Conservation (phyloP, 2,888 invertebrate species). For the Cenopis cana region DNA sequence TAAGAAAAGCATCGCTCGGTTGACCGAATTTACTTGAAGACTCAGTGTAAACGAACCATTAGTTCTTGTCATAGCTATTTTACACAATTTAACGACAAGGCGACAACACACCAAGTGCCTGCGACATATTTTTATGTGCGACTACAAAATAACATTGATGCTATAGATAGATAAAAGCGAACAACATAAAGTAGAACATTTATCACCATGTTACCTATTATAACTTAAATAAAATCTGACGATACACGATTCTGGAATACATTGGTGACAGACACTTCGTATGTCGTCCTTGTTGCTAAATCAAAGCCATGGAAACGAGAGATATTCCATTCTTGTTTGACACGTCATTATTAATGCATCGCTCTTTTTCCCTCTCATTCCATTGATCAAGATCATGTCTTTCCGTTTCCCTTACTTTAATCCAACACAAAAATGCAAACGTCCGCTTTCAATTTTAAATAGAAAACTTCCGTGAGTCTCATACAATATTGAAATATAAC, state of each 20-base stretch:
- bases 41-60: neutral
- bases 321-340: neutral
- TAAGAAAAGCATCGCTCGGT: neutral
- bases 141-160: constrained; percentile 16
- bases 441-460: neutral
- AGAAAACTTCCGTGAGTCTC: too few species aligned
- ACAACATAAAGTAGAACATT: neutral
- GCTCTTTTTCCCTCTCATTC: too few species aligned
- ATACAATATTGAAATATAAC: too few species aligned
- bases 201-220: neutral
- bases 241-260: neutral
- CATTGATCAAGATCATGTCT: too few species aligned
- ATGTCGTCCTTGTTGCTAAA: neutral
- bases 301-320: neutral
- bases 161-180: constrained; percentile 14
- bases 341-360: too few species aligned
- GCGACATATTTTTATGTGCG: constrained; percentile 14
- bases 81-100: constrained; percentile 8
- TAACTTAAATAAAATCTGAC: neutral
- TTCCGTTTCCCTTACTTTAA: too few species aligned
- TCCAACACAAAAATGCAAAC: constrained; percentile 35
- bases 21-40: too few species aligned
- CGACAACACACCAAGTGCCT: constrained; percentile 30
- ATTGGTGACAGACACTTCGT: constrained; percentile 16
- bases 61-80: neutral